These are phyloP conservation scores for Cyrtodaria siliqua DNA, from an alignment of 2,888 invertebrate species.

Conservation along the genomic window DNA sequence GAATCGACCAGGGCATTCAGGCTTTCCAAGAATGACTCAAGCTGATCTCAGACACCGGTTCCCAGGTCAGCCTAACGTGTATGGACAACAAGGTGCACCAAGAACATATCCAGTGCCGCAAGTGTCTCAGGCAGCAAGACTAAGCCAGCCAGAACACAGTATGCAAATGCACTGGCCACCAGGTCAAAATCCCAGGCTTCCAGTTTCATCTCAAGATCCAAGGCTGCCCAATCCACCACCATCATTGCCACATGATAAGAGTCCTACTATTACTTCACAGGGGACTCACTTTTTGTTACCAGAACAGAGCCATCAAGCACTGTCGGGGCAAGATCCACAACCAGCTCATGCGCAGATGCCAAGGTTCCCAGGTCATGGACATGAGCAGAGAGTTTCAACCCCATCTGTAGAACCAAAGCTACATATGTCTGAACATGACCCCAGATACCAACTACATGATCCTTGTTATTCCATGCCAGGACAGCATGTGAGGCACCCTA, in stretches of 20 bases:
- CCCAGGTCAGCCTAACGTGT: constrained; percentile 2
- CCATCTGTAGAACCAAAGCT: not conserved
- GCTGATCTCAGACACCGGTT: constrained; percentile 1
- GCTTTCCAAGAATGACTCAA: constrained; percentile 17
- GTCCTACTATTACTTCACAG: no score
- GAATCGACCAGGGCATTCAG: constrained; percentile 7
- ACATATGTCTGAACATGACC: constrained; percentile 26
- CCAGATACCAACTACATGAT: constrained; percentile 44
- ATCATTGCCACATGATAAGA: not conserved
- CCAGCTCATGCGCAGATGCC: constrained; percentile 2
- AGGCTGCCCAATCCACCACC: constrained; percentile 9
- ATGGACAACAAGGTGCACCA: constrained; percentile 6
- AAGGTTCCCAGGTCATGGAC: constrained; percentile 23
- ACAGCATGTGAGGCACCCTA: constrained; percentile 13
- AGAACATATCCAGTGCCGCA: not conserved
- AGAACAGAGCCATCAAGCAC: constrained; percentile 7
- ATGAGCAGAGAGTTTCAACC: constrained; percentile 24
- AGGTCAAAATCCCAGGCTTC: constrained; percentile 18
- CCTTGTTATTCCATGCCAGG: constrained; percentile 45
- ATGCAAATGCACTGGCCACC: constrained; percentile 6
- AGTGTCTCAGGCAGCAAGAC: no score
- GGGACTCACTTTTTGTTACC: not conserved
- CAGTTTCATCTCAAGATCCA: not conserved
- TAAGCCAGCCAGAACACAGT: no score
- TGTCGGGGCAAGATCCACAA: constrained; percentile 15